Base-by-base conservation (phyloP, 2,113 vertebrate species). In the Connochaetes taurinus region DNA sequence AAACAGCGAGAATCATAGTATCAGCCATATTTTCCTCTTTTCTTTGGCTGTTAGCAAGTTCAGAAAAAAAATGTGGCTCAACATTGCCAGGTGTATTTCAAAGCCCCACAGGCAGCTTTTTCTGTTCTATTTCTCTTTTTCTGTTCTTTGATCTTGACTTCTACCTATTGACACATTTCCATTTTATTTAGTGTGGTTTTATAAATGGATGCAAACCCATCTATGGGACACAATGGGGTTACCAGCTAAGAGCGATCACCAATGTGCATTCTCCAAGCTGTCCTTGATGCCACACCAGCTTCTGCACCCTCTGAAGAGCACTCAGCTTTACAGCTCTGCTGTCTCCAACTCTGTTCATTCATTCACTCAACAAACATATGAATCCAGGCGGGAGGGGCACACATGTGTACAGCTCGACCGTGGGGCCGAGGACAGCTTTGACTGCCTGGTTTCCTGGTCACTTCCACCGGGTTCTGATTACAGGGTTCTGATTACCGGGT, bases 221-320 rank as follows among this genome's bases (percentile, higher is more conserved):
- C 31, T 10, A 3, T 4, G 29, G 47, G 21, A 2, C 16, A 15
- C 17, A 5, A 16, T 0, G 21, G 12, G 13, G 16, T 53, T 1
- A 16, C 3, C 2, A n/a, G n/a, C 6, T 2, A 11, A 3, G 4
- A 29, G n/a, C 1, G 4, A 12, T 0, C 0, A 0, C 11, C 4
- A 43, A 4, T 7, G 60, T 53, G 3, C 0, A 10, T 2, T 11
- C 57, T 25, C 13, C 58, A 25, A 2, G 15, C 6, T 3, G 16
- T 16, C 7, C 57, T 12, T 3, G 85, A 14, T 10, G 74, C 17
- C 90, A 31, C 36, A 0, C 19, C 0, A 1, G 85, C 17, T 33
- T 13, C 16, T 7, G 14, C 9, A 10, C 3, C 9, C 12, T 25
- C 21, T 0, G 23, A 16, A 25, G 36, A 21, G 45, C 36, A 3